Base-by-base conservation (phyloP, 2,113 vertebrate genomes). In the Eretmochelys imbricata region DNA sequence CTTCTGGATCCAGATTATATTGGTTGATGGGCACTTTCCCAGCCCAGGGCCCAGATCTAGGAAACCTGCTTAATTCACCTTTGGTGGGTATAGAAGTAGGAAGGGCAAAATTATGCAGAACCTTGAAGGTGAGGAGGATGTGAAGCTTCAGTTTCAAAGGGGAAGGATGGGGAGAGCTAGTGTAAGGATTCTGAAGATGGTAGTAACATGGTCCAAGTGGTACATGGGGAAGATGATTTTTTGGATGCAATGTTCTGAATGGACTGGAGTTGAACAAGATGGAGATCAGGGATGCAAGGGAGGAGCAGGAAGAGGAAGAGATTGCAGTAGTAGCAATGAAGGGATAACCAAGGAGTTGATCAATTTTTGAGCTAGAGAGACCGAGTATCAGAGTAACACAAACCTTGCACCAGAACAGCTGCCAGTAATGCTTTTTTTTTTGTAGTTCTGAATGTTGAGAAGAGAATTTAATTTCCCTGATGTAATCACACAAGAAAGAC, bases 171-270 rank as follows among this genome's bases (percentile, higher is more conserved):
- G 62, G 16, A 16, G 17, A 69, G 35, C 16, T 8, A 69, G 62
- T n/a, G 35, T 69, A n/a, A 69, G 31, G 62, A 35, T 69, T 69
- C 89, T 85, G 75, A 79, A 84, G 84, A 89, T 22, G 89, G 54
- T 11, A 89, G 22, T 84, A n/a, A 65, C 3, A 8, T 85, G 62
- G 49, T 62, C 78, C 81, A 82, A 62, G 93, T 78, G 27, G 6
- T 65, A 14, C 59, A 35, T 69, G 81, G 80, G 59, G 89, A 79
- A 92, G n/a, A n/a, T 38, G 75, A 69, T 95, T 93, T 88, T 89
- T 35, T 65, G 8, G 31, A 35, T 65, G 62, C 31, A 79, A 57
- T 92, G 53, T n/a, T 79, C 54, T 46, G 78, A 80, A 85, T 35
- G 48, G 75, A 51, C 48, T 88, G 38, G 55, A 82, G 55, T 55